Evolutionary conservation across 2,113 vertebrate genomes (phyloP).

Genomic region (Chionomys nivalis): DNA sequence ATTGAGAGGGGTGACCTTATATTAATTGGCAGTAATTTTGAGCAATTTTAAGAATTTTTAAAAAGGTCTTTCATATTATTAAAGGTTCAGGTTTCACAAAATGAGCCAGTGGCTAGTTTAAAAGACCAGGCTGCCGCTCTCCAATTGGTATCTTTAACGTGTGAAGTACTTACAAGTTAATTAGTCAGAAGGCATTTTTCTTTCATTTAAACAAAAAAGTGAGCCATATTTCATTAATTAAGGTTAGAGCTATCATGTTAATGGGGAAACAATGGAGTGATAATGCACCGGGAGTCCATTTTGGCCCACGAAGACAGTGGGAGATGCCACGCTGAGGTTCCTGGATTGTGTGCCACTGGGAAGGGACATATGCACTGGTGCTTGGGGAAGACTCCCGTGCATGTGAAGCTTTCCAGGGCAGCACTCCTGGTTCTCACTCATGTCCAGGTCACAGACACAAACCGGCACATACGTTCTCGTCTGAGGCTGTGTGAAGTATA

Average conservation of each 20-base stretch:
- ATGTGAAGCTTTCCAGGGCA: not conserved
- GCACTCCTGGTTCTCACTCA: not conserved
- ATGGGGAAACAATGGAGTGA: constrained; percentile 83
- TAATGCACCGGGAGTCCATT: not conserved
- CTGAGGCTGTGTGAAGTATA: not conserved
- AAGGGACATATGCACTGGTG: not conserved
- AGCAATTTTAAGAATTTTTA: constrained; percentile 90
- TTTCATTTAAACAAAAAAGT: constrained; percentile 70
- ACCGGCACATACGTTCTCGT: not conserved
- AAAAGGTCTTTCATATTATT: constrained; percentile 85
- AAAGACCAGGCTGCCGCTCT: constrained; percentile 76
- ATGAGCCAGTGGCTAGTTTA: constrained; percentile 85
- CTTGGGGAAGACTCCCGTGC: not conserved
- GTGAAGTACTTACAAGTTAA: constrained; percentile 73
- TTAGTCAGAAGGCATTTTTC: constrained; percentile 81
- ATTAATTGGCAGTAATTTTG: constrained; percentile 97
- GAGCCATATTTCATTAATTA: constrained; percentile 78
- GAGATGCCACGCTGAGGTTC: constrained; percentile 52
- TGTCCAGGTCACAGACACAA: not conserved
- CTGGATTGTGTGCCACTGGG: not conserved
- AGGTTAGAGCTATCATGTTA: constrained; percentile 80
- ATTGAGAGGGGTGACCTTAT: constrained; percentile 94
- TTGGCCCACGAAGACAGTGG: constrained; percentile 31
- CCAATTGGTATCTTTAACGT: constrained; percentile 75
- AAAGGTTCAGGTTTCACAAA: constrained; percentile 88